Percentiles rank a stretch among this genome's conserved stretches.
These are phyloP conservation scores for Colossoma macropomum DNA, from an alignment of 2,113 vertebrate species.

Conservation along the genomic window DNA sequence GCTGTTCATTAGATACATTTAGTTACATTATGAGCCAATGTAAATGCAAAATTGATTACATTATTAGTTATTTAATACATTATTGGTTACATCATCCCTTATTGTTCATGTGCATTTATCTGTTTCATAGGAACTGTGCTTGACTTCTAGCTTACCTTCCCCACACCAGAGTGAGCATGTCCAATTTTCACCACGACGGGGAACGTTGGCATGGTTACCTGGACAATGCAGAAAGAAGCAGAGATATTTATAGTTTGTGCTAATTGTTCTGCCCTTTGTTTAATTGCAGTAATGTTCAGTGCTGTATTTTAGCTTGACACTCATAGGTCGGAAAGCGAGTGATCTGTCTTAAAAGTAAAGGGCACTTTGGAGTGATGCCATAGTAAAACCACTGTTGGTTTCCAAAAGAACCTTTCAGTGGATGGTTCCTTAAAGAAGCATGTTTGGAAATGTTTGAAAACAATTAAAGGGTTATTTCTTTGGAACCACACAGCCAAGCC, in stretches of 20 bases:
- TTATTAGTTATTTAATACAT: no score
- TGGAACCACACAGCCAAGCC: no score
- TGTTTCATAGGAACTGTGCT: neutral
- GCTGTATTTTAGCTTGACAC: neutral
- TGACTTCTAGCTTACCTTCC: conserved; percentile 84
- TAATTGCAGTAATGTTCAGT: neutral
- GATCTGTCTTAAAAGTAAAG: no score
- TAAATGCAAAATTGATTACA: neutral
- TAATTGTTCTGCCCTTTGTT: neutral
- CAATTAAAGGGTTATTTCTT: no score
- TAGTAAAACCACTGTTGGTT: no score
- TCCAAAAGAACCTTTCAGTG: no score
- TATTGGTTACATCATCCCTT: neutral
- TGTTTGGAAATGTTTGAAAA: no score
- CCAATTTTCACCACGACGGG: conserved; percentile 99
- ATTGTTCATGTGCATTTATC: neutral
- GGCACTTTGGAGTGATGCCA: no score
- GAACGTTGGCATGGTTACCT: conserved; percentile 94
- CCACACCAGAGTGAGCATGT: conserved; percentile 98
- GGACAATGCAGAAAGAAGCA: conserved; percentile 54
- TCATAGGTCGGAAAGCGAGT: neutral
- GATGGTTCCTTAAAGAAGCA: no score
- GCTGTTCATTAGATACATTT: no score
- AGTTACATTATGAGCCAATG: no score
- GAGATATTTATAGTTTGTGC: neutral